Base-by-base conservation (phyloP, 2,113 vertebrate species). In the Xenus cinereus region DNA sequence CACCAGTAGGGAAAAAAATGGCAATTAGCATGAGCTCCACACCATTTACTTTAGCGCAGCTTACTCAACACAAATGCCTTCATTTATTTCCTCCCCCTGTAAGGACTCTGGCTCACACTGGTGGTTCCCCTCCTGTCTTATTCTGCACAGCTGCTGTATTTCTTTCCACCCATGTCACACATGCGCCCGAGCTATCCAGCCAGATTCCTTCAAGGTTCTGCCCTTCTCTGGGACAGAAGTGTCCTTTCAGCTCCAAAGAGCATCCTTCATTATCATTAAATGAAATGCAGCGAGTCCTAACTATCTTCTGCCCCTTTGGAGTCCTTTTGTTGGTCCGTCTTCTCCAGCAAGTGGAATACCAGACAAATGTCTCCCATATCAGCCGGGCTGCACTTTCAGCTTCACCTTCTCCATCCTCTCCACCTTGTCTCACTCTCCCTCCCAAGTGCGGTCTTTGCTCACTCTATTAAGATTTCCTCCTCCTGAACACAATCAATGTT, bases 131-230 rank as follows among this genome's bases (percentile, higher is more conserved):
- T 95, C 86, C 73, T 66, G 10, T 46, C 90, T 75, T 28, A 60
- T 1, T 62, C 53, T 69, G 66, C 62, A 81, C 83, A 97, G 68
- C 69, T 96, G 66, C 77, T 89, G 15, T 50, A 41, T 48, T 86
- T 77, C 68, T 84, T 81, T 63, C 73, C 43, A 63, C 39, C 3
- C 5, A 60, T 89, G 51, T 78, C 80, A 64, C 74, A 51, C 15
- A 10, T 5, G 11, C 0, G 0, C 23, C 16, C 0, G 0, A 90
- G 50, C 46, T 54, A 74, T 21, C 51, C 69, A 84, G 53, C 10
- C 3, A 0, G 39, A 75, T 67, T 92, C 28, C 48, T 84, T 67
- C 74, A 76, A 14, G 0, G 1, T 35, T 35, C 62, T 82, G 19
- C 33, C 43, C 22, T 91, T 82, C 51, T 62, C 74, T 72, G 45